phyloP scores from a whole-genome alignment of 2,888 invertebrate species.

The Auanema sp. region DNA sequence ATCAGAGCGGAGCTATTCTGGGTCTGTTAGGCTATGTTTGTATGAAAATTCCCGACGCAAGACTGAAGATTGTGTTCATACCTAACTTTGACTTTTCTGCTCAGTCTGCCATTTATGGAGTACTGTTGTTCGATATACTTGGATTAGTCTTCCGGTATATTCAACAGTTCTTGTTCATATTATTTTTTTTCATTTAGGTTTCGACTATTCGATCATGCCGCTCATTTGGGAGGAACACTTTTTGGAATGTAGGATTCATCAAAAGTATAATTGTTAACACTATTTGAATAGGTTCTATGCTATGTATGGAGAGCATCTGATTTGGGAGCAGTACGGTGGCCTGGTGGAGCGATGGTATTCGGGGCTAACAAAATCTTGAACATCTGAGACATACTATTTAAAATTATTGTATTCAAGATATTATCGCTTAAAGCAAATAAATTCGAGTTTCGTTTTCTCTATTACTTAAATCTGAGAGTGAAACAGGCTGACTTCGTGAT shows the following conservation, averaged over 20 bases:
- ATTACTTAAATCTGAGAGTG: too few relatives aligned
- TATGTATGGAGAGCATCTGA: conserved; percentile 37
- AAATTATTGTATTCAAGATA: too few relatives aligned
- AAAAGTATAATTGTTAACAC: background rate
- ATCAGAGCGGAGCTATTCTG: conserved; percentile 92
- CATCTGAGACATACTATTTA: background rate
- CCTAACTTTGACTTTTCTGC: conserved; percentile 88
- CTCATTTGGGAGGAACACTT: conserved; percentile 91
- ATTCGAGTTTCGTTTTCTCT: too few relatives aligned
- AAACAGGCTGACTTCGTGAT: too few relatives aligned
- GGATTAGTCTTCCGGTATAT: conserved; percentile 73
- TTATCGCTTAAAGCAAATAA: too few relatives aligned
- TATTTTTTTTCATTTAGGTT: conserved; percentile 73
- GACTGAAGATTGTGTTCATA: conserved; percentile 82
- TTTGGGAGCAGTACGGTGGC: conserved; percentile 31
- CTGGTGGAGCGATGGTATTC: conserved; percentile 1
- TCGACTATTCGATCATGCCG: conserved; percentile 94
- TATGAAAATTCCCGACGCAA: conserved; percentile 78
- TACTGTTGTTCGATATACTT: conserved; percentile 81
- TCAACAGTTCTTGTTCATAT: background rate
- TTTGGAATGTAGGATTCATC: conserved; percentile 75
- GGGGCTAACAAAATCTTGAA: background rate
- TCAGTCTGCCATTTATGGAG: conserved; percentile 64
- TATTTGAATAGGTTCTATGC: conserved; percentile 49
- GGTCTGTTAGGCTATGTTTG: conserved; percentile 84